These are phyloP conservation scores for Sitta europaea DNA, from an alignment of 2,113 vertebrate species.

Conservation along the genomic window DNA sequence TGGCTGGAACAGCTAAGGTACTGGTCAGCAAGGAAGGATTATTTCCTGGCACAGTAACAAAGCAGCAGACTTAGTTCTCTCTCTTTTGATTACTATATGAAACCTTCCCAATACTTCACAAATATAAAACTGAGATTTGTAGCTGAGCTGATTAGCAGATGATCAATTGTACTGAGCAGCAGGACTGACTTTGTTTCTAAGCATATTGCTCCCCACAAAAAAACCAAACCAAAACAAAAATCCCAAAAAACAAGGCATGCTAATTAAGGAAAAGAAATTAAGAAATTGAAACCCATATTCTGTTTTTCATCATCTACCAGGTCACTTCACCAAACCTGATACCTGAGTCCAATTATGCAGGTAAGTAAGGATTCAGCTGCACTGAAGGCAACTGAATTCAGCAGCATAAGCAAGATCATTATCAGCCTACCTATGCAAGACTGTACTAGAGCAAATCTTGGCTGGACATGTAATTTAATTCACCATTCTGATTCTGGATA, in stretches of 20 bases:
- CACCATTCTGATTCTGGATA: neutral
- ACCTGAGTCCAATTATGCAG: neutral
- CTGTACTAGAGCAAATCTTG: neutral
- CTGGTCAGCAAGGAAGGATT: neutral
- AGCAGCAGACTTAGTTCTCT: neutral
- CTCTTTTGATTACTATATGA: neutral
- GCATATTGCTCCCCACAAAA: neutral
- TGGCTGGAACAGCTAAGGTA: neutral
- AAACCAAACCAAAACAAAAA: neutral
- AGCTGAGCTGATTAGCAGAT: neutral
- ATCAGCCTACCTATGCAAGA: slow-evolving; percentile 9
- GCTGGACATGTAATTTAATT: neutral
- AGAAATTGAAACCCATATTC: neutral
- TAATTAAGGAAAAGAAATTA: neutral
- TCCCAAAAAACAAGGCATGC: too few relatives aligned
- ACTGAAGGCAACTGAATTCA: neutral
- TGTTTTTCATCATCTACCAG: neutral
- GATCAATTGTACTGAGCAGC: neutral
- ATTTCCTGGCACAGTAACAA: neutral
- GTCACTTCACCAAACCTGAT: neutral
- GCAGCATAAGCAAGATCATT: neutral
- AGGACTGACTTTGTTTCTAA: neutral
- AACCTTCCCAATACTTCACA: neutral
- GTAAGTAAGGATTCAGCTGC: neutral
- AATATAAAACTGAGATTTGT: neutral